These are phyloP conservation scores for Chionodraco myersi DNA, from an alignment of 2,113 vertebrate species.

Conservation along the genomic window DNA sequence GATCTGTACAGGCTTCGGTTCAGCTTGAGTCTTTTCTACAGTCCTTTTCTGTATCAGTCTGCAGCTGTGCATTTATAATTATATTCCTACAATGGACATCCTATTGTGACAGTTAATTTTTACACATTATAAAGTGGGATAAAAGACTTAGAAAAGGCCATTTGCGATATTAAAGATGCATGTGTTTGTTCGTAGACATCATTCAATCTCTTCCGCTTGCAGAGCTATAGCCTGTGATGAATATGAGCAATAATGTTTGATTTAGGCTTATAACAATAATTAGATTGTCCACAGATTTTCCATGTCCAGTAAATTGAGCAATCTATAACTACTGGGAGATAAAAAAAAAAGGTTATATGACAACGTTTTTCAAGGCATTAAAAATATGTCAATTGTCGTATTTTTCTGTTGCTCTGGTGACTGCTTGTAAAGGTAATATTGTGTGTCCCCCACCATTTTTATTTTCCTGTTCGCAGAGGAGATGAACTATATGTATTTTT, in stretches of 20 bases:
- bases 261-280: constrained; percentile 13
- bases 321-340: constrained; percentile 14
- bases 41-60: neutral
- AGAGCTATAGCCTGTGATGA: constrained; percentile 10
- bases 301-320: constrained; percentile 16
- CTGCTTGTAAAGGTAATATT: no score
- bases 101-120: neutral
- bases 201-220: constrained; percentile 14
- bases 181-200: constrained; percentile 1
- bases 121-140: neutral
- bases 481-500: no score
- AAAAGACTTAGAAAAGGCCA: neutral
- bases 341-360: neutral
- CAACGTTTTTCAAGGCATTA: neutral
- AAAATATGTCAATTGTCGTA: neutral
- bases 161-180: neutral
- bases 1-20: constrained; percentile 25
- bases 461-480: no score
- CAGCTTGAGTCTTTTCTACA: neutral
- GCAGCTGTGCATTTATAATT: constrained; percentile 1
- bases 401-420: neutral
- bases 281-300: neutral
- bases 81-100: neutral
- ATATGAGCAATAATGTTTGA: constrained; percentile 26
- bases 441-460: no score